Conservation (phyloP, 2,113 vertebrate genomes). For the Zootoca vivipara region DNA sequence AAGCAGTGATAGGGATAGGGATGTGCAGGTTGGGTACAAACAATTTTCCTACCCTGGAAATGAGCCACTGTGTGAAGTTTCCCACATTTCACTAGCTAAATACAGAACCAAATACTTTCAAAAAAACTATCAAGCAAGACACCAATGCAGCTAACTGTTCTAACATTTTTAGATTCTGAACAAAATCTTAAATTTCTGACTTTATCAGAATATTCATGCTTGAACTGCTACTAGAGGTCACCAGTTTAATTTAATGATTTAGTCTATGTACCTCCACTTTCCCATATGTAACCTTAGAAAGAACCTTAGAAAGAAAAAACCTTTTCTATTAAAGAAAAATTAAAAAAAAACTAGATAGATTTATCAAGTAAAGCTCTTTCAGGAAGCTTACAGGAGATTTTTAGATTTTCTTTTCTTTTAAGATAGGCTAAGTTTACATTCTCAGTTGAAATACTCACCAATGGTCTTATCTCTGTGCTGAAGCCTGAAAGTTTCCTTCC, state of each 20-base stretch:
- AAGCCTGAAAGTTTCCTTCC: conserved; percentile 90
- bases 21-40: neutral
- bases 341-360: neutral
- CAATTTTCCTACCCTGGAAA: neutral
- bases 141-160: neutral
- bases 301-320: neutral
- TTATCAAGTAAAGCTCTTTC: neutral
- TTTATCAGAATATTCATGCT: neutral
- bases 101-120: neutral
- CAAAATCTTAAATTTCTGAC: neutral
- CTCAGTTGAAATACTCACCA: conserved; percentile 68
- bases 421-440: accelerated
- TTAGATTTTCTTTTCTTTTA: neutral
- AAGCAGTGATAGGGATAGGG: neutral
- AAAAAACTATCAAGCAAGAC: neutral
- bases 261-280: neutral
- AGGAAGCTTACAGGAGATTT: neutral
- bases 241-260: neutral
- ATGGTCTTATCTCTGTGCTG: conserved; percentile 82
- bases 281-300: too few relatives aligned
- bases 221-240: neutral
- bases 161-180: neutral
- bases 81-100: neutral
- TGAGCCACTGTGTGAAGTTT: neutral
- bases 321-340: neutral